phyloP scores from a whole-genome alignment of 2,888 invertebrate species.

The Diadromus collaris region DNA sequence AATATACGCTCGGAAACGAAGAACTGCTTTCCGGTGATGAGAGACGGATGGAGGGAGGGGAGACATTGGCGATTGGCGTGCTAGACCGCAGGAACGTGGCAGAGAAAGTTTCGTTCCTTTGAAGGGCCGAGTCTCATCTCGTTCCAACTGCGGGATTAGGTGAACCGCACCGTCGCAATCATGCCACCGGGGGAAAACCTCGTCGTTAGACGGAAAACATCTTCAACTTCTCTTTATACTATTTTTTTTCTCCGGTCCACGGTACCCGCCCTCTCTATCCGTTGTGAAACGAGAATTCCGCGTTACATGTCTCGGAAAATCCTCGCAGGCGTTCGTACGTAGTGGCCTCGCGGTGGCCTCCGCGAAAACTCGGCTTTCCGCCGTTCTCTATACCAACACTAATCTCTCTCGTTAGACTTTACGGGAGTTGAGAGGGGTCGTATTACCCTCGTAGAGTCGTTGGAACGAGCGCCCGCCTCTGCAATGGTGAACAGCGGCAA shows the following conservation, averaged over 20 bases:
- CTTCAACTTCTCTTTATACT: slow-evolving; percentile 13
- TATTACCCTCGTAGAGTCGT: slow-evolving; percentile 41
- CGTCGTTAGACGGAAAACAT: slow-evolving; percentile 23
- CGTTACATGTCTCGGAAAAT: slow-evolving; percentile 46
- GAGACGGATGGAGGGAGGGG: not conserved
- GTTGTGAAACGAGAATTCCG: not conserved
- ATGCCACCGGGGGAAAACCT: slow-evolving; percentile 19
- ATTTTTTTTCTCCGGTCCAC: slow-evolving; percentile 25
- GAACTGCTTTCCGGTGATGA: slow-evolving; percentile 16
- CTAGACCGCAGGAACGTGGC: slow-evolving; percentile 9
- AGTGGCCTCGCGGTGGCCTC: slow-evolving; percentile 30
- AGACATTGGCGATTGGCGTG: slow-evolving; percentile 33
- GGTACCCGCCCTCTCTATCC: not conserved
- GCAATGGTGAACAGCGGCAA: slow-evolving; percentile 25
- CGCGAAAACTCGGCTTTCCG: slow-evolving; percentile 25
- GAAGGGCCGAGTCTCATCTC: slow-evolving; percentile 43
- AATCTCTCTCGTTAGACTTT: slow-evolving; percentile 62
- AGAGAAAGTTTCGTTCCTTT: slow-evolving; percentile 32
- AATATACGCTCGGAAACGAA: slow-evolving; percentile 3
- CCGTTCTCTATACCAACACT: slow-evolving; percentile 38
- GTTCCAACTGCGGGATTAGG: slow-evolving; percentile 31
- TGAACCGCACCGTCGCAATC: slow-evolving; percentile 38
- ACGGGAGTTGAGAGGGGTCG: slow-evolving; percentile 52
- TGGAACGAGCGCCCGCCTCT: slow-evolving; percentile 38
- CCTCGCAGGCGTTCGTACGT: slow-evolving; percentile 23